These are phyloP conservation scores for Coptotermes formosanus DNA, from an alignment of 1,140 invertebrate genomes.

Conservation along the genomic window DNA sequence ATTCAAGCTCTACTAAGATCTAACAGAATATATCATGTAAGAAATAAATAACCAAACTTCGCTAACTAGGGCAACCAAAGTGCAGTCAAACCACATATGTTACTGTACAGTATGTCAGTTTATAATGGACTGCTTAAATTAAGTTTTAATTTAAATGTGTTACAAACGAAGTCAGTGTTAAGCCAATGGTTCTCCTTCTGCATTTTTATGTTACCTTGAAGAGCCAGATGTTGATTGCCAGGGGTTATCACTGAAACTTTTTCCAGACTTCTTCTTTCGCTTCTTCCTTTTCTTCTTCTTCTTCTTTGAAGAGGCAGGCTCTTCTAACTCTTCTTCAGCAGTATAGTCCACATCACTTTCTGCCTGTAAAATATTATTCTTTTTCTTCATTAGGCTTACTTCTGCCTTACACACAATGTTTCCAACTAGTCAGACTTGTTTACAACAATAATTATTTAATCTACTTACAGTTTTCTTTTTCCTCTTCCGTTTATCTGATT, in stretches of 20 bases:
- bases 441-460: neutral
- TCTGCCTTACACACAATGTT: neutral
- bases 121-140: too few species aligned
- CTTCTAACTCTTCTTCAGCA: conserved; percentile 47
- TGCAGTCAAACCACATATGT: too few species aligned
- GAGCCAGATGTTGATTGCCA: conserved; percentile 69
- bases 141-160: too few species aligned
- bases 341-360: conserved; percentile 29
- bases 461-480: conserved; percentile 31
- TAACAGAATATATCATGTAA: too few species aligned
- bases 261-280: conserved; percentile 52
- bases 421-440: neutral
- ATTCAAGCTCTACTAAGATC: too few species aligned
- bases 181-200: too few species aligned
- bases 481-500: conserved; percentile 20
- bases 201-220: neutral
- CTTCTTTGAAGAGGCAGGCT: conserved; percentile 44
- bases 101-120: too few species aligned
- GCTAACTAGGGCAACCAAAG: too few species aligned
- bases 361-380: neutral
- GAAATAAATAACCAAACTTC: too few species aligned
- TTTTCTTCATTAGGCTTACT: neutral
- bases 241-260: conserved; percentile 62
- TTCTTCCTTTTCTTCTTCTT: conserved; percentile 56
- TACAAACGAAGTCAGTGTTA: too few species aligned